Evolutionary conservation across 2,797 vertebrate genomes (phyloP).

Genomic region (Siniperca obscura): DNA sequence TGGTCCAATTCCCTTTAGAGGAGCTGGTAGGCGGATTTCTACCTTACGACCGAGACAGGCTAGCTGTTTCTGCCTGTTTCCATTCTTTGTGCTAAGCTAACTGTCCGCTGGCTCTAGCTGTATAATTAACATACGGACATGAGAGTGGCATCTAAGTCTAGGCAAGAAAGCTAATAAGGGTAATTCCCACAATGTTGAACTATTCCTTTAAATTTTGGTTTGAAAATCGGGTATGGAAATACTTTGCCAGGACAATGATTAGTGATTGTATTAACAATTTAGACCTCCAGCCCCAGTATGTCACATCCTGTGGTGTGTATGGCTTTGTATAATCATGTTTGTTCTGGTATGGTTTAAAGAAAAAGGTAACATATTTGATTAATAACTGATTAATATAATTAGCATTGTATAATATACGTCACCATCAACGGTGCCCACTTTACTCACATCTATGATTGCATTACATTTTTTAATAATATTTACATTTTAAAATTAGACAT

Average conservation of each 20-base stretch:
- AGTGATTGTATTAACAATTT: not conserved
- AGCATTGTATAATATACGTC: no score
- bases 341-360: not conserved
- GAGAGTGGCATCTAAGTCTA: no score
- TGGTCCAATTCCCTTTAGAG: not conserved
- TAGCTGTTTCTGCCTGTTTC: no score
- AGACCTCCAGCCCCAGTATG: not conserved
- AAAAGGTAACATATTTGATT: not conserved
- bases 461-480: not conserved
- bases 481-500: not conserved
- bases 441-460: not conserved
- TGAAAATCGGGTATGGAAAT: not conserved
- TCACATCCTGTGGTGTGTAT: not conserved
- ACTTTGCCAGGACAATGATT: not conserved
- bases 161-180: no score
- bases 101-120: no score
- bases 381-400: no score
- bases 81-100: no score
- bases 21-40: no score
- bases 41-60: no score
- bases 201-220: not conserved
- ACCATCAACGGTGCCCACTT: not conserved
- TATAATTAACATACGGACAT: no score
- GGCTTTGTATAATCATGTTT: not conserved
- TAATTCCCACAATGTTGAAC: not conserved